Conservation (phyloP, 2,797 vertebrate genomes). For the Eutrigla gurnardus region DNA sequence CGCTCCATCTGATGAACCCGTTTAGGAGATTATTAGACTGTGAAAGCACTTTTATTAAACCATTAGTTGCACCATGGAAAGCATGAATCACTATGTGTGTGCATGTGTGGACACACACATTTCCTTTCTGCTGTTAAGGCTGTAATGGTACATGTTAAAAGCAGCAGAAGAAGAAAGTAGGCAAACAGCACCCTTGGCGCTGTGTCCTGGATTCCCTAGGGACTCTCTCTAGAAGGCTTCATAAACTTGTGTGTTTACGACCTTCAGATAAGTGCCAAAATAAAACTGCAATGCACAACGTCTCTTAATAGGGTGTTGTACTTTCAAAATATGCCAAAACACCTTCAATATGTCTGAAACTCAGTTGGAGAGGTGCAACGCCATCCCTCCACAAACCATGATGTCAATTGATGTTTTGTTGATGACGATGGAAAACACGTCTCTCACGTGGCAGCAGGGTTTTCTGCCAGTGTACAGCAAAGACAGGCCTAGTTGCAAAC, state of each 20-base stretch:
- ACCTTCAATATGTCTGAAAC: slow-evolving; percentile 41
- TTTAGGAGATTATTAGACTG: slow-evolving; percentile 49
- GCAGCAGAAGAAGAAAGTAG: slow-evolving; percentile 26
- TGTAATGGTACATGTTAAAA: slow-evolving; percentile 21
- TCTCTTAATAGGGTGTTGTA: slow-evolving; percentile 46
- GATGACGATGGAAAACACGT: slow-evolving; percentile 46
- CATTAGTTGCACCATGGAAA: slow-evolving; percentile 53
- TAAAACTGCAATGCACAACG: slow-evolving; percentile 7
- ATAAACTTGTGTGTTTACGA: slow-evolving; percentile 18
- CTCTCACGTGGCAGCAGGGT: background rate
- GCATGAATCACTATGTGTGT: slow-evolving; percentile 51
- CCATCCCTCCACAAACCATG: slow-evolving; percentile 35
- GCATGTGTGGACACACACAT: slow-evolving; percentile 15
- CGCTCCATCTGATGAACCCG: slow-evolving; percentile 27
- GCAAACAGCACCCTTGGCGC: slow-evolving; percentile 16
- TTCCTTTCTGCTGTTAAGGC: slow-evolving; percentile 30
- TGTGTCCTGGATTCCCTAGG: background rate
- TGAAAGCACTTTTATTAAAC: slow-evolving; percentile 59
- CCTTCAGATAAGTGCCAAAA: slow-evolving; percentile 25
- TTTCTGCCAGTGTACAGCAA: background rate
- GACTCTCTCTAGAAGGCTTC: slow-evolving; percentile 9
- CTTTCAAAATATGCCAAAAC: slow-evolving; percentile 46
- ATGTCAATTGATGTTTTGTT: slow-evolving; percentile 39
- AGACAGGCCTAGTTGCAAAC: background rate
- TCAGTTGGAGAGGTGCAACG: slow-evolving; percentile 23